Percentiles rank a stretch among this genome's conserved stretches.
phyloP scores from a whole-genome alignment of 2,888 invertebrate genomes.

The Phyto melanocephala region DNA sequence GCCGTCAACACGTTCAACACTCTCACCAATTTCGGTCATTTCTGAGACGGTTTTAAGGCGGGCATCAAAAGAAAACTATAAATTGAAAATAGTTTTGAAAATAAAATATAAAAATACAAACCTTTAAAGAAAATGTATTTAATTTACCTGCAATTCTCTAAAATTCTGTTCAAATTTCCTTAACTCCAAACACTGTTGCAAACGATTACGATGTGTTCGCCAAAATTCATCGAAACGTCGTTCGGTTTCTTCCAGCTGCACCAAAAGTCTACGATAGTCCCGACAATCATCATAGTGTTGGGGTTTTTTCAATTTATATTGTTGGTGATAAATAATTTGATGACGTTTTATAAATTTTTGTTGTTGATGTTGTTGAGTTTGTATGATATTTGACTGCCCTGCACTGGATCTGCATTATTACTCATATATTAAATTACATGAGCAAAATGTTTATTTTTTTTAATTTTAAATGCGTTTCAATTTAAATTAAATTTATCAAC shows the following conservation, averaged over 20 bases:
- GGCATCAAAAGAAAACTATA: constrained; percentile 86
- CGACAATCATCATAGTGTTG: constrained; percentile 79
- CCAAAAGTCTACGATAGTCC: constrained; percentile 86
- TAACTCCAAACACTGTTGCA: constrained; percentile 93
- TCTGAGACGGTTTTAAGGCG: constrained; percentile 89
- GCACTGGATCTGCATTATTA: constrained; percentile 77
- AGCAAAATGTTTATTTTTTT: neutral
- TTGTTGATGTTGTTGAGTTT: constrained; percentile 48
- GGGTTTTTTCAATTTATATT: constrained; percentile 76
- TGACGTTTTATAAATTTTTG: constrained; percentile 67
- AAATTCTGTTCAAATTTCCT: constrained; percentile 97
- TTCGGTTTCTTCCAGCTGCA: constrained; percentile 96
- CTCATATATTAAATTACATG: constrained; percentile 40
- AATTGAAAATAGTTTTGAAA: neutral
- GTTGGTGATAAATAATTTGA: constrained; percentile 77
- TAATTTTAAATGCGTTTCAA: constrained; percentile 34
- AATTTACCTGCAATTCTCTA: constrained; percentile 88
- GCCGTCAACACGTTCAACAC: constrained; percentile 88
- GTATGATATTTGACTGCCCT: constrained; percentile 74
- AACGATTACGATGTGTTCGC: constrained; percentile 92
- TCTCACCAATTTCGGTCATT: constrained; percentile 94
- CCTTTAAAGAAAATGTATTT: neutral
- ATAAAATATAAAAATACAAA: neutral
- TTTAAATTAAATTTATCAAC: constrained; percentile 38
- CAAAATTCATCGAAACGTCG: constrained; percentile 96